A percentile compares a stretch with the other conserved stretches of the same genome.
Conservation (phyloP, 64 coral and sea anemone species). For the Montipora efflorescens region DNA sequence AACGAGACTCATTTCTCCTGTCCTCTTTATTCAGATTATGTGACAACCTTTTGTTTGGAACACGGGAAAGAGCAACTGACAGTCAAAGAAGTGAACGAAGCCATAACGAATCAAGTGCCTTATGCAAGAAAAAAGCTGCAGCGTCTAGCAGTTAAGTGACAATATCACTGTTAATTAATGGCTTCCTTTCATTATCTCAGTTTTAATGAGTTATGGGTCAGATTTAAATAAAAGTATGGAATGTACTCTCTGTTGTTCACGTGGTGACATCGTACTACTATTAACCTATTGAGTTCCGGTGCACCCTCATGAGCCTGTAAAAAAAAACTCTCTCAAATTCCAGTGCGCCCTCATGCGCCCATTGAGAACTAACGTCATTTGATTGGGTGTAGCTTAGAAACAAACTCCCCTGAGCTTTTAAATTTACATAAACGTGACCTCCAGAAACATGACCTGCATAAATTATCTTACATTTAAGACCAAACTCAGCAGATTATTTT, state of each 20-base stretch:
- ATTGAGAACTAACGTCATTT: too few relatives aligned
- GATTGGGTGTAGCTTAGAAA: too few relatives aligned
- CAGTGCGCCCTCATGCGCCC: too few relatives aligned
- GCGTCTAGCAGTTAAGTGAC: neutral
- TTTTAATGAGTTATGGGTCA: too few relatives aligned
- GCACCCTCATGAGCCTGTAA: too few relatives aligned
- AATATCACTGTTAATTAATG: neutral
- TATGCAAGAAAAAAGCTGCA: slow-evolving; percentile 51
- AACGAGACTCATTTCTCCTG: neutral
- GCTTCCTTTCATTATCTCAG: neutral
- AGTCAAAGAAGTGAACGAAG: slow-evolving; percentile 23
- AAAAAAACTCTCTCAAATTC: too few relatives aligned
- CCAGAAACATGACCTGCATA: too few relatives aligned
- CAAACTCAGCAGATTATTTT: too few relatives aligned
- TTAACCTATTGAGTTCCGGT: neutral
- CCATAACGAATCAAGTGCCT: slow-evolving; percentile 21
- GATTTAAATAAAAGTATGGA: neutral
- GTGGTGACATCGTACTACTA: neutral
- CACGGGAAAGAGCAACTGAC: slow-evolving; percentile 24
- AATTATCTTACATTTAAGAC: too few relatives aligned
- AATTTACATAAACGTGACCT: too few relatives aligned
- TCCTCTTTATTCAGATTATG: slow-evolving; percentile 53
- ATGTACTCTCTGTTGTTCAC: neutral
- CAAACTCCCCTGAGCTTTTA: too few relatives aligned
- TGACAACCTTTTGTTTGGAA: slow-evolving; percentile 56